Percentiles rank a stretch among this genome's conserved stretches.
Evolutionary conservation across 2,797 vertebrate species (phyloP).

Genomic region (Acestrorhynchus altus): DNA sequence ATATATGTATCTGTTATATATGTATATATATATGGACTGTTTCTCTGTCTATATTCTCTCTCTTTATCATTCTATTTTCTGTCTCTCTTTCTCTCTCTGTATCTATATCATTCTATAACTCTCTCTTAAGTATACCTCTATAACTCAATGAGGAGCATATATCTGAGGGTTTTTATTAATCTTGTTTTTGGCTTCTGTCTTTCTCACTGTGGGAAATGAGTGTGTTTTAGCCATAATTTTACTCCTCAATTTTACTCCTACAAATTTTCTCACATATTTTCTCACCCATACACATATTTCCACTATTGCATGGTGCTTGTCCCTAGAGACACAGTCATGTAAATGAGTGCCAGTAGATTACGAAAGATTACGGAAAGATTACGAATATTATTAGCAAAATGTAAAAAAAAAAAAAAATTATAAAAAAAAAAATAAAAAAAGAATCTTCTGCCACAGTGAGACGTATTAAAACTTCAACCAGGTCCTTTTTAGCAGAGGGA

Average conservation of each 20-base stretch:
- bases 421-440: too few relatives aligned
- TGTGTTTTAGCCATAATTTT: conserved; percentile 35
- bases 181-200: conserved; percentile 37
- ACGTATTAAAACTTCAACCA: not conserved
- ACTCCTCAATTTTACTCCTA: conserved; percentile 41
- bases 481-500: not conserved
- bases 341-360: conserved; percentile 14
- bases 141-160: not conserved
- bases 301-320: conserved; percentile 1
- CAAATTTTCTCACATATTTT: conserved; percentile 42
- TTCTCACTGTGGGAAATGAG: conserved; percentile 26
- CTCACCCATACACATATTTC: conserved; percentile 41
- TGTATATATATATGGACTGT: too few relatives aligned
- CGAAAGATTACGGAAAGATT: not conserved
- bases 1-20: too few relatives aligned
- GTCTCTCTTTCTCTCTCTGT: not conserved
- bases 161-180: conserved; percentile 15
- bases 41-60: conserved; percentile 28
- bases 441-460: not conserved
- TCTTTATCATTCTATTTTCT: not conserved
- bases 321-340: conserved; percentile 9
- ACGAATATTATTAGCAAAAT: conserved; percentile 5
- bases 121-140: too few relatives aligned
- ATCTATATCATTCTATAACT: not conserved
- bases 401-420: too few relatives aligned